Conservation (phyloP, 23 tunicate species). For the Diplosoma virens region DNA sequence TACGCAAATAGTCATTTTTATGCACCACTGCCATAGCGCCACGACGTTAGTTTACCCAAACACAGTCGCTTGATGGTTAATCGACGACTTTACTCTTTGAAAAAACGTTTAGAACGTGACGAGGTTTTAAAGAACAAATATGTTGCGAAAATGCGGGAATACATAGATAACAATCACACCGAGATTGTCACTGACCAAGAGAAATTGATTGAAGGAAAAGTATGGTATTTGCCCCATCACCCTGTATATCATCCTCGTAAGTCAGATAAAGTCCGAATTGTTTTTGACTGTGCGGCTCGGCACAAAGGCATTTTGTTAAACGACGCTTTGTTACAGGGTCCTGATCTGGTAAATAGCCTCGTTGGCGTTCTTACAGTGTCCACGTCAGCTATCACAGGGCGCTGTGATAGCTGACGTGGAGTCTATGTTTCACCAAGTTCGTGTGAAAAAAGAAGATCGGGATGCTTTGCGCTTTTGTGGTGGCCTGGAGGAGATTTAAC, state of each 20-base stretch:
- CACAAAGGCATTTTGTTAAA: background rate
- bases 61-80: no score
- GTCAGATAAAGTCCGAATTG: constrained; percentile 14
- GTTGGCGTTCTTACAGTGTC: constrained; percentile 23
- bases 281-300: constrained; percentile 33
- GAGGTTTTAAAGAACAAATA: no score
- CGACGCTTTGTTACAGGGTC: constrained; percentile 38
- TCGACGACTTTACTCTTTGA: no score
- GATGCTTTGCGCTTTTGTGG: constrained; percentile 28
- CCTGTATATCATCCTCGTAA: constrained; percentile 36
- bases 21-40: no score
- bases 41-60: no score
- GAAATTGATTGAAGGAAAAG: no score
- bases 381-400: constrained; percentile 13
- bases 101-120: no score
- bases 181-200: no score
- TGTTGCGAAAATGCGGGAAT: no score
- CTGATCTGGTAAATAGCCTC: constrained; percentile 32
- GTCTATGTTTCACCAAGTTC: constrained; percentile 49
- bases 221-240: constrained; percentile 39
- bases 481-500: constrained; percentile 24
- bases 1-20: no score
- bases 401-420: constrained; percentile 17
- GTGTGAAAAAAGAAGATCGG: constrained; percentile 18
- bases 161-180: no score